Percentiles rank a stretch among this genome's conserved stretches.
These are phyloP conservation scores for Brachionus calyciflorus DNA, from an alignment of 1,140 invertebrate genomes.

Conservation along the genomic window DNA sequence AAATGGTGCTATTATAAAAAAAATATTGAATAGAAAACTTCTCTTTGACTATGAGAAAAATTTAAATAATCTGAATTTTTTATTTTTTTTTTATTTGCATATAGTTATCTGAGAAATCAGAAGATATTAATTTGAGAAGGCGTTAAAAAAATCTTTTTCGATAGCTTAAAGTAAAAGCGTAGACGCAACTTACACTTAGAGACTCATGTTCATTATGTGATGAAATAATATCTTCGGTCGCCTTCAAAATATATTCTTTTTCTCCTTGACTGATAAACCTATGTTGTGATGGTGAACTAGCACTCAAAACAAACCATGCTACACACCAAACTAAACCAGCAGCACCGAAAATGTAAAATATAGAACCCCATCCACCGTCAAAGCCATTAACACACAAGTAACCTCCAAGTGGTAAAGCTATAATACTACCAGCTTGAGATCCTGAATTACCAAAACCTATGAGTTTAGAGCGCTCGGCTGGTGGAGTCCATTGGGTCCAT, in stretches of 20 bases:
- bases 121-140: too few relatives aligned
- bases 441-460: conserved; percentile 54
- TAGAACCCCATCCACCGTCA: conserved; percentile 40
- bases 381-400: conserved; percentile 34
- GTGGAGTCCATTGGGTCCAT: conserved; percentile 56
- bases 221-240: conserved; percentile 31
- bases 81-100: too few relatives aligned
- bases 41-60: too few relatives aligned
- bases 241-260: conserved; percentile 55
- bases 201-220: conserved; percentile 42
- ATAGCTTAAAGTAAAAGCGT: too few relatives aligned
- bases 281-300: conserved; percentile 54
- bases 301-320: conserved; percentile 54
- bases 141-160: neutral
- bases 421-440: conserved; percentile 38
- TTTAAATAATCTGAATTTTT: too few relatives aligned
- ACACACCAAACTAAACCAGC: conserved; percentile 56
- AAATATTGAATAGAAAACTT: too few relatives aligned
- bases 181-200: neutral
- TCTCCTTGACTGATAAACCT: conserved; percentile 53
- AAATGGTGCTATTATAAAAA: too few relatives aligned
- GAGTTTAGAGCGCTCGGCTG: conserved; percentile 52
- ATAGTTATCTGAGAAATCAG: too few relatives aligned
- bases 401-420: conserved; percentile 43
- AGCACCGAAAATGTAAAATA: conserved; percentile 49